phyloP scores from a whole-genome alignment of 2,888 invertebrate genomes.

The Drosophila diplacantha region DNA sequence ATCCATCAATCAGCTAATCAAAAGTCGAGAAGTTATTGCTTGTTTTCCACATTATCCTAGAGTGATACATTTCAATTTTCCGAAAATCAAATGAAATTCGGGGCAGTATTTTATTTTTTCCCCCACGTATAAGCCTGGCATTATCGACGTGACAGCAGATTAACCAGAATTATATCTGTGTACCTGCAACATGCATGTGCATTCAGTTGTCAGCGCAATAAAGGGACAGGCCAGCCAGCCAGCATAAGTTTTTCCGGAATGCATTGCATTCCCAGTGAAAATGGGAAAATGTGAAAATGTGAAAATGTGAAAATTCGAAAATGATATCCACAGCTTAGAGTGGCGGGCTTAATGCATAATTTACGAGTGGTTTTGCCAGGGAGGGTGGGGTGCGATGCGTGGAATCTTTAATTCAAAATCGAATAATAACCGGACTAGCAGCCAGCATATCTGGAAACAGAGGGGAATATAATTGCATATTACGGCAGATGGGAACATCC shows the following conservation, averaged over 20 bases:
- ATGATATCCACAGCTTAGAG: conserved; percentile 15
- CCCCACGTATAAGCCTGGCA: background rate
- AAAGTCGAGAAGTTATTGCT: background rate
- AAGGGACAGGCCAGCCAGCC: conserved; percentile 5
- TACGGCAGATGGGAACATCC: conserved; percentile 11
- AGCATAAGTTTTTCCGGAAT: conserved; percentile 15
- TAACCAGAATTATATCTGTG: conserved; percentile 2
- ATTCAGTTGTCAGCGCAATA: conserved; percentile 20
- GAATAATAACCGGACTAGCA: conserved; percentile 41
- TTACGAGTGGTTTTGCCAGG: conserved; percentile 24
- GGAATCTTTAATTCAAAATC: conserved; percentile 60
- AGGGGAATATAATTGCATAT: conserved; percentile 55
- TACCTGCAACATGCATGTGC: conserved; percentile 1
- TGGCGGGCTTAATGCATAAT: conserved; percentile 40
- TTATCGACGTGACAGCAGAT: conserved; percentile 7
- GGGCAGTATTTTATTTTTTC: background rate
- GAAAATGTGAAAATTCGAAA: conserved; percentile 14
- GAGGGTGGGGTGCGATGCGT: conserved; percentile 13
- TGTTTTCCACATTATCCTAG: background rate
- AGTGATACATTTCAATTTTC: background rate
- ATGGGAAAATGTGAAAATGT: background rate
- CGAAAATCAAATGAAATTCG: conserved; percentile 1
- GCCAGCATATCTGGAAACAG: conserved; percentile 2
- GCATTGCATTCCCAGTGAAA: background rate
- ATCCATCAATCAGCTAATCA: background rate